phyloP scores from a whole-genome alignment of 2,888 invertebrate genomes.

The Stegophylla sp. region DNA sequence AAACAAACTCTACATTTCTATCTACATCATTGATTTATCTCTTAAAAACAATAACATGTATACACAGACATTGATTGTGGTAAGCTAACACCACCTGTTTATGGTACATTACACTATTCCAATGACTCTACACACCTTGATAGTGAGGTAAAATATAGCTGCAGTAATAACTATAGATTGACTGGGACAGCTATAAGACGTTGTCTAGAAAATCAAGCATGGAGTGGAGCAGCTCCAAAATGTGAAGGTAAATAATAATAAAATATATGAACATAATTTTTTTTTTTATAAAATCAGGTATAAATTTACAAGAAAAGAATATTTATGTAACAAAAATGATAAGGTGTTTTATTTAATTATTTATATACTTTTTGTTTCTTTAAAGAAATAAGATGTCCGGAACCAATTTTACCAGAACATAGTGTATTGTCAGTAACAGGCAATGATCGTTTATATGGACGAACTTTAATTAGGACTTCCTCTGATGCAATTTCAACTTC shows the following conservation, averaged over 20 bases:
- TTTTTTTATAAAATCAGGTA: neutral
- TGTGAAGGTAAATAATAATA: constrained; percentile 75
- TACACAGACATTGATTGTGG: constrained; percentile 85
- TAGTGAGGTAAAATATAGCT: constrained; percentile 81
- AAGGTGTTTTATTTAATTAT: neutral
- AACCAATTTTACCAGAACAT: constrained; percentile 82
- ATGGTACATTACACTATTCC: constrained; percentile 78
- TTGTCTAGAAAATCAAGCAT: constrained; percentile 78
- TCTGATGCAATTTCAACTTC: constrained; percentile 73
- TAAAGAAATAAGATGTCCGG: constrained; percentile 82
- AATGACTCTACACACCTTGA: constrained; percentile 82
- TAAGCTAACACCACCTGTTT: constrained; percentile 78
- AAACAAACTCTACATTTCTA: neutral
- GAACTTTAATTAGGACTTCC: constrained; percentile 79
- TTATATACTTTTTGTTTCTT: constrained; percentile 4
- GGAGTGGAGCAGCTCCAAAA: constrained; percentile 84
- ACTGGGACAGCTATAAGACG: constrained; percentile 76
- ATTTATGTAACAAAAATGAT: neutral
- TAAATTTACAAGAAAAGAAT: neutral
- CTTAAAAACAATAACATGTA: neutral
- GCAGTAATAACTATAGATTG: constrained; percentile 79
- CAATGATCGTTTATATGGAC: constrained; percentile 87
- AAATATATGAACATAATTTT: no score
- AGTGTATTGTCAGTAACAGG: constrained; percentile 88
- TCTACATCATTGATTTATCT: neutral